Conservation (phyloP, 2,797 vertebrate species). For the Gephyroberyx darwinii region DNA sequence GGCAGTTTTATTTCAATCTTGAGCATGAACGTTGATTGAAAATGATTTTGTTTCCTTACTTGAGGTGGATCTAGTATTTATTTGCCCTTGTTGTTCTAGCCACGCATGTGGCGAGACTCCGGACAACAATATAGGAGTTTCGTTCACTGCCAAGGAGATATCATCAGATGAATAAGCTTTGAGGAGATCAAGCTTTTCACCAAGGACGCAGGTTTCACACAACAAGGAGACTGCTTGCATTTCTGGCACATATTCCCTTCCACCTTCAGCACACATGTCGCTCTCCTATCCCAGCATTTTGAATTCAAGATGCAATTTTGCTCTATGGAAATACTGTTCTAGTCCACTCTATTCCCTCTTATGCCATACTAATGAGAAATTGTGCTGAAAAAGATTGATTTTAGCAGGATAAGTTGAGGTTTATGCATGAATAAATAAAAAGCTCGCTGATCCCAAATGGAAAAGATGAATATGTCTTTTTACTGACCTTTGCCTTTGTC, state of each 20-base stretch:
- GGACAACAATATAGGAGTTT: constrained; percentile 4
- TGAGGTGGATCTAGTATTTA: not conserved
- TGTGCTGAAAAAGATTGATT: constrained; percentile 20
- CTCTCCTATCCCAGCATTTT: constrained; percentile 3
- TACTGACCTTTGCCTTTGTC: constrained; percentile 13
- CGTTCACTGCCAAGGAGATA: not conserved
- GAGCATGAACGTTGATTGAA: no score
- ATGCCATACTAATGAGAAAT: constrained; percentile 34
- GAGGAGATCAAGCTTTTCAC: constrained; percentile 1
- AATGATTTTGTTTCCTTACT: not conserved
- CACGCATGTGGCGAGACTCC: not conserved
- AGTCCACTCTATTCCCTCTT: not conserved
- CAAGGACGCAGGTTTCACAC: constrained; percentile 5
- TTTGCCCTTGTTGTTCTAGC: not conserved
- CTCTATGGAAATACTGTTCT: constrained; percentile 16
- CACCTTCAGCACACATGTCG: not conserved
- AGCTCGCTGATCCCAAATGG: not conserved
- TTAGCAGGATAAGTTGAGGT: constrained; percentile 7
- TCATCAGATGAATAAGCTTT: not conserved
- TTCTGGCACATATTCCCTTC: not conserved
- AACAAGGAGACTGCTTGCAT: constrained; percentile 9
- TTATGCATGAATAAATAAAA: constrained; percentile 41
- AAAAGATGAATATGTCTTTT: constrained; percentile 12
- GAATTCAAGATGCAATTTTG: constrained; percentile 25
- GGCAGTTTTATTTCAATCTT: no score